A percentile compares a stretch with the other conserved stretches of the same genome.
phyloP scores from a whole-genome alignment of 1,140 invertebrate species.

The Rhyacophila brunnea region DNA sequence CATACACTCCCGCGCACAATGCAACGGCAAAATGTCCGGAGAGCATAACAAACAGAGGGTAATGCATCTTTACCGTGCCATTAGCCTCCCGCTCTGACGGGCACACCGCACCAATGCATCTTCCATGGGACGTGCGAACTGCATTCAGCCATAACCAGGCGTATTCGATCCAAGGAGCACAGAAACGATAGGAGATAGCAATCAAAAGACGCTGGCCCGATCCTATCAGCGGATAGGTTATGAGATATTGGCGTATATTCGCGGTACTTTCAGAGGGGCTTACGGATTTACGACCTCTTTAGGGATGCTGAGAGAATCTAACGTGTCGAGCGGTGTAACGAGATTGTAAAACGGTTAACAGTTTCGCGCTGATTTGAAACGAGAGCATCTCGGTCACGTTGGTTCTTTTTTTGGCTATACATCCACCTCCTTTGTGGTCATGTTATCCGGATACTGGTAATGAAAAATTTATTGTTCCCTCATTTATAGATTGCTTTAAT shows the following conservation, averaged over 20 bases:
- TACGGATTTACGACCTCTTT: constrained; percentile 18
- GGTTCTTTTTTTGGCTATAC: too few species aligned
- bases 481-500: not conserved
- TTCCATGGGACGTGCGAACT: constrained; percentile 31
- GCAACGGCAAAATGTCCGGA: not conserved
- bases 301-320: constrained; percentile 6
- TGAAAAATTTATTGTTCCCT: not conserved
- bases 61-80: constrained; percentile 6
- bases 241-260: constrained; percentile 27
- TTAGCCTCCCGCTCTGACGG: constrained; percentile 11
- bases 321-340: not conserved
- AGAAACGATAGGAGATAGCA: constrained; percentile 17
- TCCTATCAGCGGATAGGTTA: constrained; percentile 28
- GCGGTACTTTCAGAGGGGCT: constrained; percentile 7
- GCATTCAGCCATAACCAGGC: constrained; percentile 19
- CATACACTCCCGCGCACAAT: not conserved
- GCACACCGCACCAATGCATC: constrained; percentile 14
- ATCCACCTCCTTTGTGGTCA: not conserved
- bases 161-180: constrained; percentile 13
- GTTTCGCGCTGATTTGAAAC: not conserved
- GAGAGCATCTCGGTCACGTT: too few species aligned
- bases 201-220: constrained; percentile 17
- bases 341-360: constrained; percentile 3
- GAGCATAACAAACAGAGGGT: constrained; percentile 1
- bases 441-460: not conserved